Conservation (phyloP, 2,888 invertebrate genomes). For the Sarcophaga rosellei region DNA sequence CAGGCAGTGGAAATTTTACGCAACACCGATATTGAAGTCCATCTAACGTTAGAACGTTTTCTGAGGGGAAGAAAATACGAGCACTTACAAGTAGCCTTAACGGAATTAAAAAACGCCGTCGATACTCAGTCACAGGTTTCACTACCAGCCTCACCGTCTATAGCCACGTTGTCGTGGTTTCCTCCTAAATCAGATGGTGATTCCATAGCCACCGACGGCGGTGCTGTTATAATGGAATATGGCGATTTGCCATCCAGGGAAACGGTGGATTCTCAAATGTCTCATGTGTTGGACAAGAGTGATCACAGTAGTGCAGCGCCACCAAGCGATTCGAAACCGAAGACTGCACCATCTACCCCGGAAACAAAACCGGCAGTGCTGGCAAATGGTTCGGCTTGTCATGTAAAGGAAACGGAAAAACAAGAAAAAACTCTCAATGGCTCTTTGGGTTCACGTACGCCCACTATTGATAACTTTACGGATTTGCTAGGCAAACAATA, state of each 20-base stretch:
- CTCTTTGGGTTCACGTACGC: slow-evolving; percentile 57
- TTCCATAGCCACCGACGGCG: slow-evolving; percentile 83
- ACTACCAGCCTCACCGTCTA: slow-evolving; percentile 87
- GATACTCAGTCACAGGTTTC: slow-evolving; percentile 81
- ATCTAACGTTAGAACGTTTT: slow-evolving; percentile 95
- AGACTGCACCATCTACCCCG: slow-evolving; percentile 64
- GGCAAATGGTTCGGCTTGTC: slow-evolving; percentile 67
- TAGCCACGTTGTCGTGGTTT: slow-evolving; percentile 91
- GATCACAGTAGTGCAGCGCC: slow-evolving; percentile 72
- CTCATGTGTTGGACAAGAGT: slow-evolving; percentile 79
- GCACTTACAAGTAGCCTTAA: slow-evolving; percentile 93
- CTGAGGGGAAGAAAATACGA: slow-evolving; percentile 96
- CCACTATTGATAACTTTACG: slow-evolving; percentile 69
- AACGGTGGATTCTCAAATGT: slow-evolving; percentile 89
- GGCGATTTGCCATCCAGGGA: slow-evolving; percentile 89
- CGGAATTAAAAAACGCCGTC: slow-evolving; percentile 82
- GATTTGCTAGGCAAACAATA: slow-evolving; percentile 57
- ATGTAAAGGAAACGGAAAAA: slow-evolving; percentile 23
- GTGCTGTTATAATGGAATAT: slow-evolving; percentile 89
- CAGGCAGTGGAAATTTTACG: slow-evolving; percentile 97
- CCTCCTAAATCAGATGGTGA: slow-evolving; percentile 82
- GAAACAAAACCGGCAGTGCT: slow-evolving; percentile 46
- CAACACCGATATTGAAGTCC: slow-evolving; percentile 95
- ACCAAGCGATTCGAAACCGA: neutral
- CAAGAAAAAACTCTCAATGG: slow-evolving; percentile 39